Evolutionary conservation across 2,888 invertebrate species (phyloP).

Genomic region (Acanthosepion lycidas): DNA sequence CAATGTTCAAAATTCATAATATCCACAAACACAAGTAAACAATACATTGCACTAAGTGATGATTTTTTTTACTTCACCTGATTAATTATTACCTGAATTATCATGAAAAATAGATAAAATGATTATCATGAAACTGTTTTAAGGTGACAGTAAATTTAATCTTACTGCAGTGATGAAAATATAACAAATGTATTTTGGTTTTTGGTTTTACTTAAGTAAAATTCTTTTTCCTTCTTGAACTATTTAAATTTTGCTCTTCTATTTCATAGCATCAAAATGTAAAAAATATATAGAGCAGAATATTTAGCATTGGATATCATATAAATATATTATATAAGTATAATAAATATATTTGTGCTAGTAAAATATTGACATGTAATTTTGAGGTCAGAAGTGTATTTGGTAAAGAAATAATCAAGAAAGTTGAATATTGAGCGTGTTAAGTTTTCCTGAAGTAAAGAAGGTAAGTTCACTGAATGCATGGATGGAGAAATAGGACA

Average conservation of each 20-base stretch:
- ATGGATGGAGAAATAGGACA: slow-evolving; percentile 13
- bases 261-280: neutral
- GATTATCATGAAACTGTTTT: too few species aligned
- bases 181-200: too few species aligned
- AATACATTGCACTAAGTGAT: too few species aligned
- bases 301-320: neutral
- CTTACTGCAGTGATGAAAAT: too few species aligned
- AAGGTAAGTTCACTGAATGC: neutral
- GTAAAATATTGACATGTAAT: neutral
- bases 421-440: neutral
- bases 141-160: too few species aligned
- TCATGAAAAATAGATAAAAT: too few species aligned
- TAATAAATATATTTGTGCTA: neutral
- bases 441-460: neutral
- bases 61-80: too few species aligned
- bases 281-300: neutral
- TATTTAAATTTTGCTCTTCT: neutral
- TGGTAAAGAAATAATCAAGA: neutral
- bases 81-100: too few species aligned
- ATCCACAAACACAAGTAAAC: too few species aligned
- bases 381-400: neutral
- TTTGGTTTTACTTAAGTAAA: neutral
- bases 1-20: too few species aligned
- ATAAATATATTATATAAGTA: neutral
- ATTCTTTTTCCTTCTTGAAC: neutral